Evolutionary conservation across 2,888 invertebrate genomes (phyloP).

Genomic region (Coenonympha arcania): DNA sequence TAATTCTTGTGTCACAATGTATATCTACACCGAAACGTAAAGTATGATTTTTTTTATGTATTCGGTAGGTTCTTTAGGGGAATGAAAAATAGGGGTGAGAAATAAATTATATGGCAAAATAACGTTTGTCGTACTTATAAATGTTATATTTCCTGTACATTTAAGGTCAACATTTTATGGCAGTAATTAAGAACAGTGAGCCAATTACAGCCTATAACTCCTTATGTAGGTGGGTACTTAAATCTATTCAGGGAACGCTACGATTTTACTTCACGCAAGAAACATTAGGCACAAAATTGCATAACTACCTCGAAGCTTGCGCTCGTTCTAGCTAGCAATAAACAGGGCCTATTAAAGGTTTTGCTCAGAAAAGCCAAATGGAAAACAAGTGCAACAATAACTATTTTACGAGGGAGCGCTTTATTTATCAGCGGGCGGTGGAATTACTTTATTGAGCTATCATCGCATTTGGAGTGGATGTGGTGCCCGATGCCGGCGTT

Average conservation of each 20-base stretch:
- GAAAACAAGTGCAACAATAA: constrained; percentile 26
- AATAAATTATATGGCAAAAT: too few relatives aligned
- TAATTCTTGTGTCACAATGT: too few relatives aligned
- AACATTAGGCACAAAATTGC: constrained; percentile 5
- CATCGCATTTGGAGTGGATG: constrained; percentile 25
- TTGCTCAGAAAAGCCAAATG: constrained; percentile 20
- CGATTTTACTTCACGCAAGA: not conserved
- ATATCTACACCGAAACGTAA: too few relatives aligned
- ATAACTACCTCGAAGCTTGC: constrained; percentile 6
- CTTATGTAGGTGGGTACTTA: too few relatives aligned
- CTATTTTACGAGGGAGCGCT: constrained; percentile 49
- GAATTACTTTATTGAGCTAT: constrained; percentile 36
- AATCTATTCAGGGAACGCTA: not conserved
- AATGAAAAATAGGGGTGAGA: too few relatives aligned
- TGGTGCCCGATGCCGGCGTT: not conserved
- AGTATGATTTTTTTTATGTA: too few relatives aligned
- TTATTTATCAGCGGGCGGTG: constrained; percentile 58
- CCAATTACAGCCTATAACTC: too few relatives aligned
- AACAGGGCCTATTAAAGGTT: constrained; percentile 8
- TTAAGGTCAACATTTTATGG: too few relatives aligned
- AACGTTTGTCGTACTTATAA: too few relatives aligned
- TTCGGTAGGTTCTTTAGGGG: too few relatives aligned
- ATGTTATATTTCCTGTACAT: too few relatives aligned
- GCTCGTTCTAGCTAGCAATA: not conserved
- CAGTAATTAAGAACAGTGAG: too few relatives aligned